Evolutionary conservation across 2,113 vertebrate genomes (phyloP).

Genomic region (Sula dactylatra): DNA sequence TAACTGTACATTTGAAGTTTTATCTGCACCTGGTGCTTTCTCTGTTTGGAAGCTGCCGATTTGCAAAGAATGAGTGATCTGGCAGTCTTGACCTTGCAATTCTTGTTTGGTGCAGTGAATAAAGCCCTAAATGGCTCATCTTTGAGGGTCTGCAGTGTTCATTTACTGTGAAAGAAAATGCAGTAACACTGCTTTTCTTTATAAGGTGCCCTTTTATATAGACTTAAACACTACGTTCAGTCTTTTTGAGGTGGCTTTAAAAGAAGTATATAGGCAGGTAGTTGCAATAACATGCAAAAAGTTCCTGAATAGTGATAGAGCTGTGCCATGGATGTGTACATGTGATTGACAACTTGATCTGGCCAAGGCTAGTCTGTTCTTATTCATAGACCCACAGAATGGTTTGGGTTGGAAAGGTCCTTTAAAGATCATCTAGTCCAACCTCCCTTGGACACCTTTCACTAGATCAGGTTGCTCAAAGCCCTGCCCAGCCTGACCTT

Average conservation of each 20-base stretch:
- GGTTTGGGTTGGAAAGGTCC: background rate
- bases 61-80: background rate
- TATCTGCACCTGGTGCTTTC: background rate
- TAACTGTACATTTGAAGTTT: background rate
- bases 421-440: background rate
- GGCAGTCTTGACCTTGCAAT: background rate
- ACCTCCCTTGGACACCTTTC: background rate
- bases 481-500: fast-evolving
- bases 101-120: background rate
- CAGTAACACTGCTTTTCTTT: background rate
- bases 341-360: background rate
- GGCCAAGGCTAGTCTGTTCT: background rate
- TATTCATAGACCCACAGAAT: background rate
- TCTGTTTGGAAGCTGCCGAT: background rate
- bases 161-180: background rate
- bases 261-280: background rate
- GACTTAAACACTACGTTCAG: background rate
- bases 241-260: background rate
- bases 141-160: background rate
- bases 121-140: background rate
- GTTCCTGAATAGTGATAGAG: background rate
- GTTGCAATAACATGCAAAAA: background rate
- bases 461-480: background rate
- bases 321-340: background rate
- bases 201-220: background rate